Evolutionary conservation across 2,113 vertebrate species (phyloP).

Genomic region (Triplophysa dalaica): DNA sequence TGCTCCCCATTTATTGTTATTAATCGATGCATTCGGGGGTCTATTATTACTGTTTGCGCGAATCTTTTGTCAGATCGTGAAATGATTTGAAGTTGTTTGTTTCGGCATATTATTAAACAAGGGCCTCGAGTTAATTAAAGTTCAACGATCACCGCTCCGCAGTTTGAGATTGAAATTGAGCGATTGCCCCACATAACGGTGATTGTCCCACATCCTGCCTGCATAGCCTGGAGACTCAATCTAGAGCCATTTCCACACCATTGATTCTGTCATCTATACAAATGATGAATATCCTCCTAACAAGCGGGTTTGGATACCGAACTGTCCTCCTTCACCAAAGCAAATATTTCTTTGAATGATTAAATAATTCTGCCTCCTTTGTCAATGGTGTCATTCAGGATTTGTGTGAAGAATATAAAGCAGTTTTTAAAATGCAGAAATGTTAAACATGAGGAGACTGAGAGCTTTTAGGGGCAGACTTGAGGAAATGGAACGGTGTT

Average conservation of each 20-base stretch:
- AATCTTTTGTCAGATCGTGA: constrained; percentile 43
- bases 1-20: constrained; percentile 56
- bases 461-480: background rate
- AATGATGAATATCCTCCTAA: constrained; percentile 77
- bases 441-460: background rate
- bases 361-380: constrained; percentile 18
- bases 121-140: constrained; percentile 75
- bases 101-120: constrained; percentile 67
- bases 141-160: constrained; percentile 73
- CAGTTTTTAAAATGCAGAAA: background rate
- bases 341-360: constrained; percentile 22
- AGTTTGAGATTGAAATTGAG: constrained; percentile 81
- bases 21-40: constrained; percentile 29
- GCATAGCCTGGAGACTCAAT: constrained; percentile 79
- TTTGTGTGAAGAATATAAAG: background rate
- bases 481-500: background rate
- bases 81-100: constrained; percentile 53
- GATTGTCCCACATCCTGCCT: constrained; percentile 72
- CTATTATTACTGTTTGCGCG: constrained; percentile 34
- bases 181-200: constrained; percentile 78
- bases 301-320: constrained; percentile 65
- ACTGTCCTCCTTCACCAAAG: constrained; percentile 49
- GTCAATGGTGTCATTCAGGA: background rate
- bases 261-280: constrained; percentile 80
- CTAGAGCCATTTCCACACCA: constrained; percentile 79